Evolutionary conservation across 2,797 vertebrate genomes (phyloP).

Genomic region (Melanotaenia trifasciata): DNA sequence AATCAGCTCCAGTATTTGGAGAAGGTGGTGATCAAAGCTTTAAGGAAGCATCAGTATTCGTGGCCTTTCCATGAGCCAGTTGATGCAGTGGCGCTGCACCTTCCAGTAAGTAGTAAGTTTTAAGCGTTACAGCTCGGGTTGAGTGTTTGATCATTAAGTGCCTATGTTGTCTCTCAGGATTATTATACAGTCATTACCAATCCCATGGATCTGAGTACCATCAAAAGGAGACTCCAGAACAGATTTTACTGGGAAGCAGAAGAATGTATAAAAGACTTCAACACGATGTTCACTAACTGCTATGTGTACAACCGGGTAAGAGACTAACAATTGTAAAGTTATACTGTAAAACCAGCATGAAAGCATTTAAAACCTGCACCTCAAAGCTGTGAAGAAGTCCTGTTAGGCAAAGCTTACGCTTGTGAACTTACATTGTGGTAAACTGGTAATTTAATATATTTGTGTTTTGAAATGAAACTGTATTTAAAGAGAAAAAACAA

Average conservation of each 20-base stretch:
- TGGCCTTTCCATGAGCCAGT: constrained; percentile 96
- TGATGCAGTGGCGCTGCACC: constrained; percentile 88
- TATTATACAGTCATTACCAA: constrained; percentile 93
- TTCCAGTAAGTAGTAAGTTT: constrained; percentile 88
- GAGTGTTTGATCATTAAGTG: background rate
- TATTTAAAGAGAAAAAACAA: background rate
- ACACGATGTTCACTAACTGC: constrained; percentile 94
- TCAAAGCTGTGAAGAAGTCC: no score
- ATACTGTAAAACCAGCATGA: background rate
- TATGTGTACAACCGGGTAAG: constrained; percentile 94
- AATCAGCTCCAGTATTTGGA: constrained; percentile 93
- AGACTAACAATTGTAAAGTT: background rate
- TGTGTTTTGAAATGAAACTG: no score
- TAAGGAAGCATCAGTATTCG: constrained; percentile 92
- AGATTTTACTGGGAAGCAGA: constrained; percentile 89
- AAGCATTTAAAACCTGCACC: no score
- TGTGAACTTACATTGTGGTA: no score
- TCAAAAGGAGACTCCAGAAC: constrained; percentile 92
- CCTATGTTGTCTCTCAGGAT: constrained; percentile 82
- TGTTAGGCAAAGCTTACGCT: no score
- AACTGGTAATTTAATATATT: no score
- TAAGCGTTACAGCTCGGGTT: background rate
- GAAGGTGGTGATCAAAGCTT: constrained; percentile 87
- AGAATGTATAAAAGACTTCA: constrained; percentile 92
- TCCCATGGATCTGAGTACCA: constrained; percentile 94